Evolutionary conservation across 1,140 invertebrate species (phyloP).

Genomic region (Trichomalopsis sarcophagae): DNA sequence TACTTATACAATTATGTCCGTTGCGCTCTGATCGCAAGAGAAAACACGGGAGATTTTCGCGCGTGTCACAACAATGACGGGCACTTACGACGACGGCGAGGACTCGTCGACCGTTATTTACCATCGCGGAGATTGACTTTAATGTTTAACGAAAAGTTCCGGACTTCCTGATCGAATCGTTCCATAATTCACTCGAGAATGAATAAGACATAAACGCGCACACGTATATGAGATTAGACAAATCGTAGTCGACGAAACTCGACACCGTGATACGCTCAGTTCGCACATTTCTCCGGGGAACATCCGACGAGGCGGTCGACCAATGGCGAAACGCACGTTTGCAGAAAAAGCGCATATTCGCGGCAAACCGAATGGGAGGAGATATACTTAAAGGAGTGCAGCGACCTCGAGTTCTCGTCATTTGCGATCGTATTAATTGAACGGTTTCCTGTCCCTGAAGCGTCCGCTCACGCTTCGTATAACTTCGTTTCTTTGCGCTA

Average conservation of each 20-base stretch:
- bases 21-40: background rate
- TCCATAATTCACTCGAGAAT: too few species aligned
- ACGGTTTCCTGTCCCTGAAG: constrained; percentile 6
- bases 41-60: too few species aligned
- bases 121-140: too few species aligned
- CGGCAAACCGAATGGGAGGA: background rate
- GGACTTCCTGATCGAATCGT: too few species aligned
- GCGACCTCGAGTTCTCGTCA: constrained; percentile 26
- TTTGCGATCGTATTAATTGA: constrained; percentile 39
- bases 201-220: too few species aligned
- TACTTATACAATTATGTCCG: too few species aligned
- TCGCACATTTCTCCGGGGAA: background rate
- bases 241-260: background rate
- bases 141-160: too few species aligned
- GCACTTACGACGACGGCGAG: too few species aligned
- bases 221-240: too few species aligned
- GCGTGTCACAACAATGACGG: too few species aligned
- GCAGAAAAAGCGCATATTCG: background rate
- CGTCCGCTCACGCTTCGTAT: background rate
- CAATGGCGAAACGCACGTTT: background rate
- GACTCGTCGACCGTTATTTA: too few species aligned
- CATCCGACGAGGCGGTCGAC: background rate
- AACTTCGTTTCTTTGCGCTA: background rate
- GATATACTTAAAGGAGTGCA: constrained; percentile 26
- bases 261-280: background rate